Evolutionary conservation across 1,140 invertebrate species (phyloP).

Genomic region (Proales similis): DNA sequence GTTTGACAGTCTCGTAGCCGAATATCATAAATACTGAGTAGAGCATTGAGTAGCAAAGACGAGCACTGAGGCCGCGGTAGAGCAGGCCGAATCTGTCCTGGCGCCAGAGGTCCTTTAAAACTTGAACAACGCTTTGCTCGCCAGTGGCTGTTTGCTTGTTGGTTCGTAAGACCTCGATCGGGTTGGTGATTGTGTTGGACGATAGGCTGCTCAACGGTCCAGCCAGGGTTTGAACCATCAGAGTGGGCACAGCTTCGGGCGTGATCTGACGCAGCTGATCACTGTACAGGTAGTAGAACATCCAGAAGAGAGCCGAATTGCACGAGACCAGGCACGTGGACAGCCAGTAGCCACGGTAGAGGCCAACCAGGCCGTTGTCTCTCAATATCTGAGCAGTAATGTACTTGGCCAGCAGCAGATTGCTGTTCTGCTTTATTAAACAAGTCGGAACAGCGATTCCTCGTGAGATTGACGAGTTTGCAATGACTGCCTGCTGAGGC

Average conservation of each 20-base stretch:
- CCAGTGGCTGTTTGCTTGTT: constrained; percentile 72
- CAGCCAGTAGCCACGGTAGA: constrained; percentile 80
- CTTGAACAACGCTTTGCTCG: too few species aligned
- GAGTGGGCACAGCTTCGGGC: constrained; percentile 69
- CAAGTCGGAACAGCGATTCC: too few species aligned
- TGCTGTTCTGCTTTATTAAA: constrained; percentile 15
- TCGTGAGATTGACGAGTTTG: too few species aligned
- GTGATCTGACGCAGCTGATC: constrained; percentile 63
- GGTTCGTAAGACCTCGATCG: constrained; percentile 80
- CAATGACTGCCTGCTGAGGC: neutral
- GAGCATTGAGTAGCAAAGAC: constrained; percentile 74
- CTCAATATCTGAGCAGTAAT: constrained; percentile 67
- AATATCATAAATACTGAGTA: constrained; percentile 80
- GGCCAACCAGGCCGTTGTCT: constrained; percentile 73
- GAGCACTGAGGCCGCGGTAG: constrained; percentile 80
- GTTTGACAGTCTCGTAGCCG: constrained; percentile 89
- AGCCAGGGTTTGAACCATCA: constrained; percentile 77
- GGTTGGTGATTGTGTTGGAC: constrained; percentile 86
- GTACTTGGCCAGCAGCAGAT: constrained; percentile 42
- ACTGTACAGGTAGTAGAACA: constrained; percentile 86
- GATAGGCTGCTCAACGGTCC: constrained; percentile 82
- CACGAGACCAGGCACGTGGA: constrained; percentile 85
- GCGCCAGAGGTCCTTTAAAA: constrained; percentile 72
- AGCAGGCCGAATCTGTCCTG: constrained; percentile 77
- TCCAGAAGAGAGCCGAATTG: constrained; percentile 92